A percentile compares a stretch with the other conserved stretches of the same genome.
phyloP scores from a whole-genome alignment of 2,888 invertebrate genomes.

The Amiota communis region DNA sequence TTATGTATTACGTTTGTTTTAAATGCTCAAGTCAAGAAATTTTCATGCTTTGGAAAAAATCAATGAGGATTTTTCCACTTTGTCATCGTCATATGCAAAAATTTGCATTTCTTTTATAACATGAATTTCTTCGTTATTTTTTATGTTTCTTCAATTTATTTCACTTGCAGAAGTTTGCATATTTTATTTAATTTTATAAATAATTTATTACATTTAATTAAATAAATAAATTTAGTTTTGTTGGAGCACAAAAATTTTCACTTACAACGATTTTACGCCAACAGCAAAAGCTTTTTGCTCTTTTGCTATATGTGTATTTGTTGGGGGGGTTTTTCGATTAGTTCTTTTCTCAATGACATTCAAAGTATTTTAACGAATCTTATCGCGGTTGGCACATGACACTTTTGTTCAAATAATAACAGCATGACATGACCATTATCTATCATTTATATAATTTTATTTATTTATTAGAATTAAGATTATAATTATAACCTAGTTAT shows the following conservation, averaged over 20 bases:
- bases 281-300: slow-evolving; percentile 67
- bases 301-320: slow-evolving; percentile 67
- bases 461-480: too few species aligned
- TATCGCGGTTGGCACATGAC: too few species aligned
- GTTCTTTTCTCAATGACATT: too few species aligned
- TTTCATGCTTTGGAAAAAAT: slow-evolving; percentile 23
- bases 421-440: too few species aligned
- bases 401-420: too few species aligned
- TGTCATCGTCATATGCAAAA: neutral
- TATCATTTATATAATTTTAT: too few species aligned
- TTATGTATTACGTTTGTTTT: slow-evolving; percentile 1
- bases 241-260: slow-evolving; percentile 61
- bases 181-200: neutral
- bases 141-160: neutral
- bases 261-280: slow-evolving; percentile 70
- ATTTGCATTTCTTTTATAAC: slow-evolving; percentile 5
- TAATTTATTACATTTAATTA: neutral
- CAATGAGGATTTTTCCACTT: slow-evolving; percentile 14
- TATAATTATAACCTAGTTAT: too few species aligned
- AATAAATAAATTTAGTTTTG: slow-evolving; percentile 22
- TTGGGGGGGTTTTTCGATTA: slow-evolving; percentile 40
- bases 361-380: slow-evolving; percentile 18
- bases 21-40: slow-evolving; percentile 38
- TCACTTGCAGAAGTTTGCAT: neutral
- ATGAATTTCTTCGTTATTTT: neutral